phyloP scores from a whole-genome alignment of 2,797 vertebrate species.

The Crocidura indochinensis region DNA sequence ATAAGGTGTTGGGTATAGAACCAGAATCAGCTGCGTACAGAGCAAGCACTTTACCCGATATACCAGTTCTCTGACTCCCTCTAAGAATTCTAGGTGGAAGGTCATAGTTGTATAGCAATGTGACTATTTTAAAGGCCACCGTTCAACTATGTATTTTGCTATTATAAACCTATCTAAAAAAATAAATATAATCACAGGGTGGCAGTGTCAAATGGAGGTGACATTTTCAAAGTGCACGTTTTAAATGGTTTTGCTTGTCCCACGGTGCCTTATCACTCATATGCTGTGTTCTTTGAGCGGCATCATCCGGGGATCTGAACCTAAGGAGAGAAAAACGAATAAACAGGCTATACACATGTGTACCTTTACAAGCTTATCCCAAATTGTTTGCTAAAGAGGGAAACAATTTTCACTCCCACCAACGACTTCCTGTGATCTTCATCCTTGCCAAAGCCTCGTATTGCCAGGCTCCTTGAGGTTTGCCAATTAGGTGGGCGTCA shows the following conservation, averaged over 20 bases:
- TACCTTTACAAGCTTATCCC: conserved; percentile 24
- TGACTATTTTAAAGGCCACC: too few relatives aligned
- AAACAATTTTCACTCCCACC: not conserved
- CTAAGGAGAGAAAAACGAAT: conserved; percentile 8
- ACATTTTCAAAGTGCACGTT: conserved; percentile 36
- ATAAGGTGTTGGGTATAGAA: too few relatives aligned
- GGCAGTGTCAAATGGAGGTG: not conserved
- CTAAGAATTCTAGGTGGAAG: not conserved
- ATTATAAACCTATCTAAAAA: conserved; percentile 17
- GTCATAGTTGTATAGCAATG: not conserved
- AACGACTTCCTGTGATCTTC: conserved; percentile 27
- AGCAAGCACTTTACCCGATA: too few relatives aligned
- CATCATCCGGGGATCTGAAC: not conserved
- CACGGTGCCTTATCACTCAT: not conserved
- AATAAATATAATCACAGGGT: conserved; percentile 19
- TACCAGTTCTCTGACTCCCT: too few relatives aligned
- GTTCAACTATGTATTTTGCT: conserved; percentile 23
- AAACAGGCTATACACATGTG: not conserved
- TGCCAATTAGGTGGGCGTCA: conserved; percentile 26
- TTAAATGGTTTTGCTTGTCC: conserved; percentile 8
- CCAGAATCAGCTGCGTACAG: too few relatives aligned
- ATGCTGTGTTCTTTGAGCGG: not conserved
- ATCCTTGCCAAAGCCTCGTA: conserved; percentile 22
- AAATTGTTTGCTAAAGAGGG: conserved; percentile 21
- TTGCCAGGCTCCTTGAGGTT: conserved; percentile 53